These are phyloP conservation scores for Zoanthus sociatus DNA, from an alignment of 92 coral and sea anemone species.

Conservation along the genomic window DNA sequence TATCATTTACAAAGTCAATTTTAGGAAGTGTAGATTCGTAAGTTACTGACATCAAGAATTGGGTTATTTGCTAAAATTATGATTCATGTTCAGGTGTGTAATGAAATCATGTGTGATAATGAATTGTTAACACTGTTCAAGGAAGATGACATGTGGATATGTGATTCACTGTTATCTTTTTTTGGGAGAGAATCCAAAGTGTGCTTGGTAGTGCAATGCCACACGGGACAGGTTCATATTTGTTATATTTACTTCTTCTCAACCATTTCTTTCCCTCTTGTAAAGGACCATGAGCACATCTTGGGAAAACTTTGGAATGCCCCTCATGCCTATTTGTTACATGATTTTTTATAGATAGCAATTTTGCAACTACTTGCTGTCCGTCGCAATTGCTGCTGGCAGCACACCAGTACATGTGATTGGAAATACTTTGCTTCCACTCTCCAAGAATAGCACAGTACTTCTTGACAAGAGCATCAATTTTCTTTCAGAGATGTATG, in stretches of 20 bases:
- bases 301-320: conserved; percentile 37
- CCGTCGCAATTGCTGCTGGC: conserved; percentile 61
- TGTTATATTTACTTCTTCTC: background rate
- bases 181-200: background rate
- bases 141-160: background rate
- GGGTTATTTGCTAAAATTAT: background rate
- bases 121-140: background rate
- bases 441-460: conserved; percentile 34
- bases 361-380: conserved; percentile 54
- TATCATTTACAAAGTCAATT: conserved; percentile 7
- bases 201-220: background rate
- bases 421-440: conserved; percentile 61
- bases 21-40: background rate
- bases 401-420: conserved; percentile 66
- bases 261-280: conserved; percentile 54
- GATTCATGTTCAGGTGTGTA: background rate
- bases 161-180: background rate
- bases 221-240: background rate
- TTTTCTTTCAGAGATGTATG: conserved; percentile 54
- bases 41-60: background rate
- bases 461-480: conserved; percentile 57
- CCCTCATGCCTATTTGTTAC: conserved; percentile 50
- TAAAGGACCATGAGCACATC: conserved; percentile 61
- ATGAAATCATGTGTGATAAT: background rate
- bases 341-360: conserved; percentile 51